phyloP scores from a whole-genome alignment of 2,888 invertebrate genomes.

The Watsonalla cultraria region DNA sequence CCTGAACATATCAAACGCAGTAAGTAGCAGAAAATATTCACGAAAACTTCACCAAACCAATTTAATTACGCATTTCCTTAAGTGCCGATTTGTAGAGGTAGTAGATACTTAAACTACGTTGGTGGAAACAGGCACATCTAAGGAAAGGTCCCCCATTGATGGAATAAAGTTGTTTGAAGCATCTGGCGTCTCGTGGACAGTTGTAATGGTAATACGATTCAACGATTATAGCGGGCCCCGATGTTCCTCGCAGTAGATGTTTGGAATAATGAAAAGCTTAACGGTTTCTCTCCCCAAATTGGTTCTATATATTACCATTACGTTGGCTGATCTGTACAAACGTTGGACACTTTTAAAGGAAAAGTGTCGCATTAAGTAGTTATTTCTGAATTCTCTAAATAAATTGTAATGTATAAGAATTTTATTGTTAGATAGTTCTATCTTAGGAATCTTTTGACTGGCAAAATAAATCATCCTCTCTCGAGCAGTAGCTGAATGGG shows the following conservation, averaged over 20 bases:
- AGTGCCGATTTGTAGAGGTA: background rate
- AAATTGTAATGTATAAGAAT: no score
- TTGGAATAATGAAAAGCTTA: constrained; percentile 70
- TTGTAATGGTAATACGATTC: constrained; percentile 76
- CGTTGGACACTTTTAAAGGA: background rate
- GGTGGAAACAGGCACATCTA: constrained; percentile 28
- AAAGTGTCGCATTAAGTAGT: no score
- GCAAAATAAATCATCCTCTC: no score
- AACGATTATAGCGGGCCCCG: constrained; percentile 65
- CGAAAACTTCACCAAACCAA: no score
- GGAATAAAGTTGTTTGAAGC: constrained; percentile 72
- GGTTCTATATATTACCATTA: constrained; percentile 46
- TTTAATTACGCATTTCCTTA: no score
- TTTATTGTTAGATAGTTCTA: no score
- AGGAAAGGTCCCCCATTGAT: constrained; percentile 39
- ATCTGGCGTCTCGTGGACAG: constrained; percentile 68
- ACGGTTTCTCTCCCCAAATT: constrained; percentile 61
- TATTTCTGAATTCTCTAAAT: no score
- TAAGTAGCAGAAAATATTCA: no score
- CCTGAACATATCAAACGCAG: no score
- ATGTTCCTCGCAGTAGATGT: constrained; percentile 47
- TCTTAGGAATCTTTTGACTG: no score
- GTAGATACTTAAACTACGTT: constrained; percentile 13
- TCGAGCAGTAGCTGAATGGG: no score
- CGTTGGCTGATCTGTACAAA: background rate